Conservation (phyloP, 1,140 invertebrate species). For the Atta cephalotes region DNA sequence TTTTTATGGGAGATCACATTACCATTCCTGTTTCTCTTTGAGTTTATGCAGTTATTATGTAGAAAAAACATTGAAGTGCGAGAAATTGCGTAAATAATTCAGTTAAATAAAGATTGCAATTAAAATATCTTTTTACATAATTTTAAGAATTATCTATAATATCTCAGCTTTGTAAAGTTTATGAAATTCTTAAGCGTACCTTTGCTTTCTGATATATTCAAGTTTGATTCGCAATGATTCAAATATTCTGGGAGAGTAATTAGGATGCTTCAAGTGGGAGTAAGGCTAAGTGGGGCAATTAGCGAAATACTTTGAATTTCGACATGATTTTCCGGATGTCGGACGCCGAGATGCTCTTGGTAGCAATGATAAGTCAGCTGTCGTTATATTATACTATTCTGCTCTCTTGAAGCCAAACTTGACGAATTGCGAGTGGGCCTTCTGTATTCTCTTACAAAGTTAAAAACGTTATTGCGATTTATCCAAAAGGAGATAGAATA, state of each 20-base stretch:
- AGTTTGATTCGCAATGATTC: constrained; percentile 37
- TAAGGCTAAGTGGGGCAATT: constrained; percentile 60
- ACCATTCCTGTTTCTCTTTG: too few species aligned
- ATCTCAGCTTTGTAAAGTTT: neutral
- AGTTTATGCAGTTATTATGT: too few species aligned
- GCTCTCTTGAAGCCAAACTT: constrained; percentile 36
- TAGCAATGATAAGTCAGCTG: constrained; percentile 30
- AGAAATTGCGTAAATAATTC: neutral
- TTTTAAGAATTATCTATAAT: neutral
- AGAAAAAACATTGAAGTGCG: neutral
- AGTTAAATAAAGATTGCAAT: neutral
- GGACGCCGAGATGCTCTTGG: constrained; percentile 29
- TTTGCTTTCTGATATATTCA: neutral
- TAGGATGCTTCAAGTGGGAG: constrained; percentile 50
- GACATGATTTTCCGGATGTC: constrained; percentile 52
- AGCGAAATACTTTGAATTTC: constrained; percentile 61
- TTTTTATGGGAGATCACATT: too few species aligned
- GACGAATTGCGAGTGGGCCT: neutral
- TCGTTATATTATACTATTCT: constrained; percentile 50
- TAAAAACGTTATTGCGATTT: neutral
- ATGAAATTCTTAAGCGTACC: neutral
- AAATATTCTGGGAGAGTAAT: constrained; percentile 34
- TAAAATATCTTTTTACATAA: neutral
- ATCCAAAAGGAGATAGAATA: neutral
- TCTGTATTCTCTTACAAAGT: neutral